phyloP scores from a whole-genome alignment of 2,797 vertebrate genomes.

The Pseudopleuronectes americanus region DNA sequence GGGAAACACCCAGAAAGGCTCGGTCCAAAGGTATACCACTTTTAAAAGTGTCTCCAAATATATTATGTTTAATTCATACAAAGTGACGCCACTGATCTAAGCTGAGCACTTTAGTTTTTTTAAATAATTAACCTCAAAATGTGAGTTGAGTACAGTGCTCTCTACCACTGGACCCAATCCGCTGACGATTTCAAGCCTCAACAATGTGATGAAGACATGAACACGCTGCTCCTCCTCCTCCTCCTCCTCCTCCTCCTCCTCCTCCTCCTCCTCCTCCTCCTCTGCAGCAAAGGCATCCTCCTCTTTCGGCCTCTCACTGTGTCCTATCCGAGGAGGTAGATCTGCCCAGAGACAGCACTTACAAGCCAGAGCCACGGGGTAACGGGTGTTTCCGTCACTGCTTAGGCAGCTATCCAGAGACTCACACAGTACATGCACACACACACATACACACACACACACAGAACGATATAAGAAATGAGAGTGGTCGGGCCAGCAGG shows the following conservation, averaged over 20 bases:
- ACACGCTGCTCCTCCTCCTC: slow-evolving; percentile 15
- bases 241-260: slow-evolving; percentile 20
- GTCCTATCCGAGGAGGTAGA: slow-evolving; percentile 44
- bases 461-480: slow-evolving; percentile 11
- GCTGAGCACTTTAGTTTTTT: no score
- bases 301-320: slow-evolving; percentile 21
- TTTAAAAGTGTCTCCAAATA: no score
- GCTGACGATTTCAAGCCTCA: not conserved
- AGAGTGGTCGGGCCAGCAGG: slow-evolving; percentile 28
- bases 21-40: no score
- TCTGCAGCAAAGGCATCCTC: slow-evolving; percentile 38
- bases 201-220: slow-evolving; percentile 17
- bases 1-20: no score
- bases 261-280: slow-evolving; percentile 6
- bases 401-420: slow-evolving; percentile 64
- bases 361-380: slow-evolving; percentile 57
- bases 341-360: slow-evolving; percentile 77
- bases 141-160: no score
- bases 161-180: not conserved
- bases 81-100: no score
- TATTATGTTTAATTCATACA: no score
- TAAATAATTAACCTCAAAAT: no score
- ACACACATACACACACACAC: slow-evolving; percentile 14
- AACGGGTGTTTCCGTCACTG: slow-evolving; percentile 47
- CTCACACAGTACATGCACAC: slow-evolving; percentile 22